These are phyloP conservation scores for Drosophila gaucha DNA, from an alignment of 2,888 invertebrate species.

Conservation along the genomic window DNA sequence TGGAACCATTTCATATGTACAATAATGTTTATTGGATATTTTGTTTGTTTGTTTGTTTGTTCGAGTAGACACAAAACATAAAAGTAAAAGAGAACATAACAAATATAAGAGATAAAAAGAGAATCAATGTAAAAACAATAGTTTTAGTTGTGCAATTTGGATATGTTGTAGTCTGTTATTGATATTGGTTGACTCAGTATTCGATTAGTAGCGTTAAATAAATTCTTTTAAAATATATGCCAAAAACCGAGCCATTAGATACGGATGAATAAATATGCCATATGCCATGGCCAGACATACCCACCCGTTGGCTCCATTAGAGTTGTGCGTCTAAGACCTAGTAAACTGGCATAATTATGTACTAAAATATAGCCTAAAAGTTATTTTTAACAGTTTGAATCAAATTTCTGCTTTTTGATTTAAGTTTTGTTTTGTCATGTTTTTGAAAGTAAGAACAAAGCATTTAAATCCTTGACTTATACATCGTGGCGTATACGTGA, in stretches of 20 bases:
- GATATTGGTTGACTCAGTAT: constrained; percentile 12
- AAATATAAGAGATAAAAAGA: constrained; percentile 77
- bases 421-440: background rate
- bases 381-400: background rate
- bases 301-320: constrained; percentile 1
- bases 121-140: constrained; percentile 62
- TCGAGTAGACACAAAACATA: constrained; percentile 71
- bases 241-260: constrained; percentile 32
- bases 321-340: constrained; percentile 2
- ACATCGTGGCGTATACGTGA: background rate
- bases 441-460: no score
- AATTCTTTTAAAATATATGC: constrained; percentile 15
- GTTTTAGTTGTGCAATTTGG: constrained; percentile 74
- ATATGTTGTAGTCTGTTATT: constrained; percentile 37
- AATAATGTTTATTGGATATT: constrained; percentile 53
- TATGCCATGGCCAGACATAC: constrained; percentile 5
- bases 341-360: background rate
- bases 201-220: constrained; percentile 36
- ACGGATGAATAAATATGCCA: constrained; percentile 17
- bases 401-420: background rate
- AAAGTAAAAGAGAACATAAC: constrained; percentile 78
- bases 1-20: constrained; percentile 61
- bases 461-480: no score
- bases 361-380: no score
- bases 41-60: constrained; percentile 55